Base-by-base conservation (phyloP, 2,888 invertebrate species). In the Tenthredo amoena region DNA sequence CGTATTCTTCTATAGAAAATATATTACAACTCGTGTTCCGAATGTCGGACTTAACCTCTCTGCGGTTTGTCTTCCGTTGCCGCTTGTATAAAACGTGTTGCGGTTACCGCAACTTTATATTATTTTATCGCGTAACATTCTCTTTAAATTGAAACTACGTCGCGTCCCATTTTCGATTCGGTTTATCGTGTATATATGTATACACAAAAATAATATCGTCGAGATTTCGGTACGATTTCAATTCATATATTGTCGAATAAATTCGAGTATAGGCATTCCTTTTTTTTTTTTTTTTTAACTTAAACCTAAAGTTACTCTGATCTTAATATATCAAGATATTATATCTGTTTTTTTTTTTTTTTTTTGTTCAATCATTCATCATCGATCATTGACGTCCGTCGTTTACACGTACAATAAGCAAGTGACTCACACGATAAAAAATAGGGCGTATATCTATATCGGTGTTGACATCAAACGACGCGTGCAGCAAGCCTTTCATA, bases 401-500 rank as follows among this genome's bases (percentile, higher is more conserved):
- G 26, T 74, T 72, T 84, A 21, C 5, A 34, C 12, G 18, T 62
- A 62, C 40, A 12, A 21, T 12, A 26, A 37, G 21, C 43, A 18
- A 40, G 62, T 81, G 81, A 81, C 58, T 81, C 81, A 81, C 62
- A 62, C 62, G 81, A 81, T 62, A 62, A 40, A 68, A 34, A 68
- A 68, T 12, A 55, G 81, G 62, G 62, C 81, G 81, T 81, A 81
- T 81, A 62, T 81, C 10, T 58, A 68, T 83, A 83, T 83, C 83
- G 68, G 43, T 71, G 83, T 83, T 83, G 83, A 81, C 81, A 81
- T 81, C 81, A 37, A 26, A 55, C 81, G 58, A 83, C 83, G 83
- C 83, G 83, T 83, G 83, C 62, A 62, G 10, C 83, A 83, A 83
- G 83, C 83, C 83, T 83, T 83, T 83, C 83, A 71, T 81, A 81